These are phyloP conservation scores for Drosophila teissieri DNA, from an alignment of 1,140 invertebrate species.

Conservation along the genomic window DNA sequence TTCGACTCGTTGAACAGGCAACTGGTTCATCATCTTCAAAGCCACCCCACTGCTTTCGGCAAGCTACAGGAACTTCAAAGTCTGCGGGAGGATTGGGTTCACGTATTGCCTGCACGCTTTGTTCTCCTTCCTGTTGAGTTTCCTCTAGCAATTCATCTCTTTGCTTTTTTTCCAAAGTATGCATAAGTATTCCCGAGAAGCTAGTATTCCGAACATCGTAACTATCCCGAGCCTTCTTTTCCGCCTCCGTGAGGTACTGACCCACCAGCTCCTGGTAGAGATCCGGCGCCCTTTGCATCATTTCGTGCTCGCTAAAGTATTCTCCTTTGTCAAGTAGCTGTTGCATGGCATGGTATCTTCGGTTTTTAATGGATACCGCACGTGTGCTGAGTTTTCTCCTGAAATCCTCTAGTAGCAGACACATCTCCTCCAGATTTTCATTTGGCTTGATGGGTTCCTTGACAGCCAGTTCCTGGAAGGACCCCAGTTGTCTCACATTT, in stretches of 20 bases:
- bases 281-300: slow-evolving; percentile 95
- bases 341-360: slow-evolving; percentile 93
- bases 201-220: slow-evolving; percentile 87
- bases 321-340: slow-evolving; percentile 89
- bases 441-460: slow-evolving; percentile 33
- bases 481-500: slow-evolving; percentile 88
- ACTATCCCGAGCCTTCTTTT: slow-evolving; percentile 88
- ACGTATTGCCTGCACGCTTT: neutral
- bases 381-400: slow-evolving; percentile 85
- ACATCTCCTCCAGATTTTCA: slow-evolving; percentile 86
- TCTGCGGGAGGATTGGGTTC: slow-evolving; percentile 11
- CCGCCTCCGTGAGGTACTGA: slow-evolving; percentile 91
- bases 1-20: slow-evolving; percentile 65
- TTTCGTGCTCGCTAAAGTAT: slow-evolving; percentile 96
- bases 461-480: slow-evolving; percentile 86
- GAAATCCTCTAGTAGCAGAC: slow-evolving; percentile 87
- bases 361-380: slow-evolving; percentile 89
- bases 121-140: slow-evolving; percentile 21
- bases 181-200: slow-evolving; percentile 89
- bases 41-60: slow-evolving; percentile 70
- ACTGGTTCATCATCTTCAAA: slow-evolving; percentile 69
- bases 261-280: slow-evolving; percentile 95
- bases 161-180: slow-evolving; percentile 88
- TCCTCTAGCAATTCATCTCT: slow-evolving; percentile 87
- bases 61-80: slow-evolving; percentile 58